phyloP scores from a whole-genome alignment of 2,888 invertebrate genomes.

The Poecilobothrus nobilitatus region DNA sequence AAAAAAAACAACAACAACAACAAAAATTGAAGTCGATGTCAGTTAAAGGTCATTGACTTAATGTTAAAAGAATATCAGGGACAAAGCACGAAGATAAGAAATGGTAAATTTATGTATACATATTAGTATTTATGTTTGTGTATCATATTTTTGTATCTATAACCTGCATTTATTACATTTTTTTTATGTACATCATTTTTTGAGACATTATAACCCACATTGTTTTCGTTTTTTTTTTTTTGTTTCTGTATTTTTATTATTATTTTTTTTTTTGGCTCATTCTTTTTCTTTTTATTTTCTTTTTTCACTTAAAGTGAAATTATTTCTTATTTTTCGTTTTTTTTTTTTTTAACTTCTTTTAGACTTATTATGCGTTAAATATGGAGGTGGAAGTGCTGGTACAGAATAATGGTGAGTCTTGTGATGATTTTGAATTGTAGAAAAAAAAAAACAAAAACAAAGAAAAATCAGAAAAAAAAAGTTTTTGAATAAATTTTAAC shows the following conservation, averaged over 20 bases:
- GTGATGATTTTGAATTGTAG: too few species aligned
- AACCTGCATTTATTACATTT: background rate
- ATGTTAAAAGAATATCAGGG: background rate
- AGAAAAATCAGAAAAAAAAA: too few species aligned
- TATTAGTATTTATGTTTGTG: too few species aligned
- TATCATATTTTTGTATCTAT: too few species aligned
- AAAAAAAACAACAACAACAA: too few species aligned
- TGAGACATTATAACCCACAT: slow-evolving; percentile 4
- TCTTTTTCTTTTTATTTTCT: background rate
- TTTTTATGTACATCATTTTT: background rate
- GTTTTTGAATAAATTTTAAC: too few species aligned
- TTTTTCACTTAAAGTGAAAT: background rate
- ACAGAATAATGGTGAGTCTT: background rate
- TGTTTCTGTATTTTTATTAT: background rate
- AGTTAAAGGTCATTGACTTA: slow-evolving; percentile 1
- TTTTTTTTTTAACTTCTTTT: background rate
- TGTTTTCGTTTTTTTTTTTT: background rate
- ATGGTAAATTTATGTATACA: too few species aligned
- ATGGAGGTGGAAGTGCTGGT: background rate
- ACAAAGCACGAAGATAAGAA: background rate
- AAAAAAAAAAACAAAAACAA: too few species aligned
- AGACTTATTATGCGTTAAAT: background rate
- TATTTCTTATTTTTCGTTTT: background rate
- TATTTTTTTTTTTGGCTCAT: background rate
- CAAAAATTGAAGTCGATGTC: background rate